Evolutionary conservation across 1,140 invertebrate genomes (phyloP).

Genomic region (Trichonephila inaurata): DNA sequence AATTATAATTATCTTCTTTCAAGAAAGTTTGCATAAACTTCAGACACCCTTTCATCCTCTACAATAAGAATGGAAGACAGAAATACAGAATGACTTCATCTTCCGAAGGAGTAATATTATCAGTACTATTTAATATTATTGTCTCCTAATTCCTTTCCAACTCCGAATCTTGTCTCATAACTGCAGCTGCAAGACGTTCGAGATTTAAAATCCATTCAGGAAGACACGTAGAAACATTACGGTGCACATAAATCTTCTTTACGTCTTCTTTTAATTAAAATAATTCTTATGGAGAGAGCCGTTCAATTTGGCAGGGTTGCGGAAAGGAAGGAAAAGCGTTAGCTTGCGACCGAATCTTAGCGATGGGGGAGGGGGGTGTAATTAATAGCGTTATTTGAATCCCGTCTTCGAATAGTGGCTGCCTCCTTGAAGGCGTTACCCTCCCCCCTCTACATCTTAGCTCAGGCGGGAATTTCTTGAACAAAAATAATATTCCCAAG

Average conservation of each 20-base stretch:
- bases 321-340: constrained; percentile 13
- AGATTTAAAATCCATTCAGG: constrained; percentile 5
- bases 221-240: constrained; percentile 44
- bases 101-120: background rate
- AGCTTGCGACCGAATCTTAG: constrained; percentile 24
- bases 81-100: too few relatives aligned
- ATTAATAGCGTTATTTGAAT: constrained; percentile 59
- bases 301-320: constrained; percentile 39
- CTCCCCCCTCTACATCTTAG: constrained; percentile 7
- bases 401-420: constrained; percentile 24
- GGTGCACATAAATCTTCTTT: constrained; percentile 48
- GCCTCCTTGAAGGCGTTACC: constrained; percentile 3
- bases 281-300: constrained; percentile 41
- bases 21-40: too few relatives aligned
- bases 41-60: too few relatives aligned
- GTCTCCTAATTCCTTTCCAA: background rate
- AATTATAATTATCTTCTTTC: too few relatives aligned
- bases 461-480: constrained; percentile 21
- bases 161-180: background rate
- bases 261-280: constrained; percentile 58
- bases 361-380: constrained; percentile 33
- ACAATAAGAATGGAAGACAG: too few relatives aligned
- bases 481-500: constrained; percentile 60
- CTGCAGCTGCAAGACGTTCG: background rate
- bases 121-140: constrained; percentile 18